Conservation (phyloP, 2,888 invertebrate species). For the Criorhina ranunculi region DNA sequence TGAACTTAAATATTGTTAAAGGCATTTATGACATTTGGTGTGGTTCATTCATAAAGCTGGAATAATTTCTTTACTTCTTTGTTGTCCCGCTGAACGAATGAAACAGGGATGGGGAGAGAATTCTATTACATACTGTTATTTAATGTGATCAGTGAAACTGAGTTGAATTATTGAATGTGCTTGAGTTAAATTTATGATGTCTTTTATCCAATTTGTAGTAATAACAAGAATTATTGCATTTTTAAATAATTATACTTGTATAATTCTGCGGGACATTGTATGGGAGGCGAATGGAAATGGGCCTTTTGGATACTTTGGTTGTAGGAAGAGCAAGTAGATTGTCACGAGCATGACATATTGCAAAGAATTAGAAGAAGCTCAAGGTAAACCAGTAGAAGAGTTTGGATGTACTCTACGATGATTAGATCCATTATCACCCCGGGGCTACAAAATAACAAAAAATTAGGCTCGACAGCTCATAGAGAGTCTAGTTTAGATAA, state of each 20-base stretch:
- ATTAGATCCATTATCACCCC: no score
- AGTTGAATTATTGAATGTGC: slow-evolving; percentile 60
- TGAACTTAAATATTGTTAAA: slow-evolving; percentile 71
- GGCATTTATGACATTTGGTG: slow-evolving; percentile 66
- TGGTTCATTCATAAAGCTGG: slow-evolving; percentile 67
- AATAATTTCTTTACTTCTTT: slow-evolving; percentile 41
- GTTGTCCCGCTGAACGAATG: neutral
- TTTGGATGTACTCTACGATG: no score
- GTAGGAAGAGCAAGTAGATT: no score
- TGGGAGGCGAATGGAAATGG: no score
- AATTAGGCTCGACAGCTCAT: no score
- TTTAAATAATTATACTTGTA: slow-evolving; percentile 5
- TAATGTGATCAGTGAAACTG: slow-evolving; percentile 59
- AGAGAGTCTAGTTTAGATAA: no score
- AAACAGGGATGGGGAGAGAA: neutral
- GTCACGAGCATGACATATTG: no score
- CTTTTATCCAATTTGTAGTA: slow-evolving; percentile 64
- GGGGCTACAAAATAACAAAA: no score
- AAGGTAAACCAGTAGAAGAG: no score
- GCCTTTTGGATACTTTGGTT: no score
- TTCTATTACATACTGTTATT: slow-evolving; percentile 55
- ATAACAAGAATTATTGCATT: slow-evolving; percentile 55
- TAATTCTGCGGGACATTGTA: slow-evolving; percentile 5
- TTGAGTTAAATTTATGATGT: slow-evolving; percentile 54
- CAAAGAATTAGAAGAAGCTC: no score